phyloP scores from a whole-genome alignment of 2,888 invertebrate genomes.

The Schizotus pectinicornis region DNA sequence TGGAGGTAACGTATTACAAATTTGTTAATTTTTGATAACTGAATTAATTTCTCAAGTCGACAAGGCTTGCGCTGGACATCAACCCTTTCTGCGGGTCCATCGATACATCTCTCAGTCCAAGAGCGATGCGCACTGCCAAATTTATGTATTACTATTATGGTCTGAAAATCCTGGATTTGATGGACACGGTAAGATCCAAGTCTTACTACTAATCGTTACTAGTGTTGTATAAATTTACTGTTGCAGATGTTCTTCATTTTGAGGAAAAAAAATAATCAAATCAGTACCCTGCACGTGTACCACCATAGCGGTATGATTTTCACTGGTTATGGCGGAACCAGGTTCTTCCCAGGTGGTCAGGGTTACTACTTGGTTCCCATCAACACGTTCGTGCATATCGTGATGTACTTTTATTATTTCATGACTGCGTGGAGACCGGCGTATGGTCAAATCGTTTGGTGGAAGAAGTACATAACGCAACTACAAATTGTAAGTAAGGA shows the following conservation, averaged over 20 bases:
- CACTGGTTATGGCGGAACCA: constrained; percentile 66
- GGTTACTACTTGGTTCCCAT: constrained; percentile 67
- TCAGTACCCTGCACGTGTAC: constrained; percentile 81
- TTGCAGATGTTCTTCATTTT: constrained; percentile 79
- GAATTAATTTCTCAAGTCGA: too few species aligned
- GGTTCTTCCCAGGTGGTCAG: constrained; percentile 71
- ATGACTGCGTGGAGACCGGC: constrained; percentile 71
- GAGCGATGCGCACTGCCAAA: constrained; percentile 53
- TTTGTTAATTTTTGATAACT: too few species aligned
- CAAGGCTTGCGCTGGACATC: too few species aligned
- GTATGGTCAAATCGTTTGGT: constrained; percentile 32
- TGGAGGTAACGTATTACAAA: not conserved
- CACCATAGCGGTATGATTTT: constrained; percentile 81
- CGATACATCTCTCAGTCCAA: not conserved
- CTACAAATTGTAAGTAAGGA: constrained; percentile 17
- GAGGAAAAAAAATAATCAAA: constrained; percentile 78
- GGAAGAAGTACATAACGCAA: constrained; percentile 14
- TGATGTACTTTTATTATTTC: constrained; percentile 85
- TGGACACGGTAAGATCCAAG: constrained; percentile 71
- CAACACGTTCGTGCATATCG: constrained; percentile 74
- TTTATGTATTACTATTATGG: constrained; percentile 71
- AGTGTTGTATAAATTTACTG: constrained; percentile 63
- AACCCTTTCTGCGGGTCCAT: not conserved
- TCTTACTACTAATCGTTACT: constrained; percentile 40
- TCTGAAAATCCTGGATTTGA: constrained; percentile 72